phyloP scores from a whole-genome alignment of 2,797 vertebrate genomes.

The Syngnathus acus region DNA sequence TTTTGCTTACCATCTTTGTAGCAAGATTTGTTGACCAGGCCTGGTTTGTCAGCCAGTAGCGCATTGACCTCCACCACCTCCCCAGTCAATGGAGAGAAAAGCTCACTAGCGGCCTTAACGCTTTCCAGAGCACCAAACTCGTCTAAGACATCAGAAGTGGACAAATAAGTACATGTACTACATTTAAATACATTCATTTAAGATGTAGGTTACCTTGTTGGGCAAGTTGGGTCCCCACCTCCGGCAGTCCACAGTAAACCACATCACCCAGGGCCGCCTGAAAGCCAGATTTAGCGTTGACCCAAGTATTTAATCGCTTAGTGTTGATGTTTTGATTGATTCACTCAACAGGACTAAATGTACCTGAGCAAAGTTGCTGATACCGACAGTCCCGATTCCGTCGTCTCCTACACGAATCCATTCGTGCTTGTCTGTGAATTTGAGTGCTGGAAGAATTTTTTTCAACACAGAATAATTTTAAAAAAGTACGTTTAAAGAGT shows the following conservation, averaged over 20 bases:
- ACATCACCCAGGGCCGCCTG: slow-evolving; percentile 96
- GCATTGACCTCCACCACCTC: slow-evolving; percentile 87
- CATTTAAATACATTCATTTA: too few species aligned
- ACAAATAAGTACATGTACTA: neutral
- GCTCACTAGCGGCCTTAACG: slow-evolving; percentile 96
- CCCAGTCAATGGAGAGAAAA: slow-evolving; percentile 90
- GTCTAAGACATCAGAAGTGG: slow-evolving; percentile 64
- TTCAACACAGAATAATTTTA: neutral
- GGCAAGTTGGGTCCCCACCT: slow-evolving; percentile 86
- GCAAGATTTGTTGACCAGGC: slow-evolving; percentile 93
- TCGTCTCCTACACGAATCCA: slow-evolving; percentile 85
- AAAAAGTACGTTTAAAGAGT: neutral
- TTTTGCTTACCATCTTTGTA: slow-evolving; percentile 87
- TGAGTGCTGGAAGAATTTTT: slow-evolving; percentile 69
- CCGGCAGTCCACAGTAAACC: slow-evolving; percentile 95
- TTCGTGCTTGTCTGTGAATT: slow-evolving; percentile 96
- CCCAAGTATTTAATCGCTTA: neutral
- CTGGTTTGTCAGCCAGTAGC: slow-evolving; percentile 84
- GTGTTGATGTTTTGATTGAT: neutral
- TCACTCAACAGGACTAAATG: neutral
- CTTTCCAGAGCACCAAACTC: slow-evolving; percentile 97
- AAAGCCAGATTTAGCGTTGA: neutral
- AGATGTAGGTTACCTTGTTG: slow-evolving; percentile 74
- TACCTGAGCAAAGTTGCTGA: slow-evolving; percentile 96
- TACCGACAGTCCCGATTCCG: slow-evolving; percentile 87